A percentile compares a stretch with the other conserved stretches of the same genome.
Evolutionary conservation across 2,113 vertebrate genomes (phyloP).

Genomic region (Elgaria multicarinata): DNA sequence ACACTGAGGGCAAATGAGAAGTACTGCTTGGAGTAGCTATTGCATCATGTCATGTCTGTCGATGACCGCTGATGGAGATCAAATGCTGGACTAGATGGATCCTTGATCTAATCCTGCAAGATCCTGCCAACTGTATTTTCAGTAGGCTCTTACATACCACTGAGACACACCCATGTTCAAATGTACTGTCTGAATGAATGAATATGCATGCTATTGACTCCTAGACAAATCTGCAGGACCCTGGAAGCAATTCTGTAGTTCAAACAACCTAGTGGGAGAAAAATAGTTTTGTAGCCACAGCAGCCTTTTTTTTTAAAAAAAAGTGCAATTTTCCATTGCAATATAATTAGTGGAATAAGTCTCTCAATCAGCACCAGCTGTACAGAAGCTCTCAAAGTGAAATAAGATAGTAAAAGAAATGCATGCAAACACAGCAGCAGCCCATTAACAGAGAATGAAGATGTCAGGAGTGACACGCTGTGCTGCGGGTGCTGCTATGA

Average conservation of each 20-base stretch:
- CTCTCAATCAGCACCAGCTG: not conserved
- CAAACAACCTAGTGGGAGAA: not conserved
- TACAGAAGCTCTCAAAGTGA: not conserved
- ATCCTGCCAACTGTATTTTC: not conserved
- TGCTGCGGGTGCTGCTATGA: fast-evolving
- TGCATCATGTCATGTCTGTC: not conserved
- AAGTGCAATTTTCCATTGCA: not conserved
- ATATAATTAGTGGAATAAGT: not conserved
- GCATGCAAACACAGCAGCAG: not conserved
- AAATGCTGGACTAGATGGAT: not conserved
- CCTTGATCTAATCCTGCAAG: not conserved
- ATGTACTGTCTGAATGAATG: not conserved
- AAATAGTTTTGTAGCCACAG: not conserved
- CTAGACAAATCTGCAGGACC: not conserved
- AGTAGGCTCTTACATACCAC: not conserved
- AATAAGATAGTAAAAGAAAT: constrained; percentile 8
- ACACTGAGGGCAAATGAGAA: not conserved
- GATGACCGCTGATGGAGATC: not conserved
- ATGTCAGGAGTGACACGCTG: not conserved
- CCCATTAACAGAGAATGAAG: not conserved
- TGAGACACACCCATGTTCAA: not conserved
- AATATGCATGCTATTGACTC: not conserved
- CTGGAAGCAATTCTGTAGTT: not conserved
- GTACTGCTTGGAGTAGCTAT: not conserved
- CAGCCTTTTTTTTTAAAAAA: not conserved